These are phyloP conservation scores for Hyposmocoma kahamanoa DNA, from an alignment of 1,140 invertebrate genomes.

Conservation along the genomic window DNA sequence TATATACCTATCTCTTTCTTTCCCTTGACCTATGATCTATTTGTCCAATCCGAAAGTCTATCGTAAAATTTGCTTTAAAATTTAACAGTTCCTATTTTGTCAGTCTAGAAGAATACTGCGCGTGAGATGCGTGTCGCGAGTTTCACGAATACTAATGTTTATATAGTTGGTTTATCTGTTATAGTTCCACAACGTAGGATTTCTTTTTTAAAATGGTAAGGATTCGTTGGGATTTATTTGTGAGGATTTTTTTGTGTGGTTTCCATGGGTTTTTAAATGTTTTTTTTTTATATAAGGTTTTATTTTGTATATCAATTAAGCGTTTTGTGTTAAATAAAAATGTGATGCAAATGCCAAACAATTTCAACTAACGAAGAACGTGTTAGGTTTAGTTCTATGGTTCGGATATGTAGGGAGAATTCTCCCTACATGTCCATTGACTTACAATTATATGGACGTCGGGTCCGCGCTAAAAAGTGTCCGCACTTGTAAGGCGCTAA, in stretches of 20 bases:
- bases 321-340: too few species aligned
- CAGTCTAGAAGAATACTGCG: slow-evolving; percentile 29
- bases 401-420: too few species aligned
- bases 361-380: too few species aligned
- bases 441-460: too few species aligned
- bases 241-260: background rate
- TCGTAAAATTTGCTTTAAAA: slow-evolving; percentile 51
- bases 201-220: slow-evolving; percentile 25
- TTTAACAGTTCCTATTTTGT: slow-evolving; percentile 29
- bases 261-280: background rate
- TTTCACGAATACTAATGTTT: slow-evolving; percentile 5
- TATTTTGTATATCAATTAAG: background rate
- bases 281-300: background rate
- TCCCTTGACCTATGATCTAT: too few species aligned
- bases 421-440: too few species aligned
- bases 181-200: slow-evolving; percentile 1
- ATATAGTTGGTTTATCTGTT: background rate
- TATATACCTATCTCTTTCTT: slow-evolving; percentile 24
- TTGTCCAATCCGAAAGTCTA: slow-evolving; percentile 27
- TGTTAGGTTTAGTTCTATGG: too few species aligned
- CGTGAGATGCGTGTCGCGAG: slow-evolving; percentile 22
- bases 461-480: too few species aligned
- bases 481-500: too few species aligned
- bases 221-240: background rate
- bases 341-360: too few species aligned